Percentiles rank a stretch among this genome's conserved stretches.
phyloP scores from a whole-genome alignment of 2,113 vertebrate genomes.

The Ranitomeya imitator region DNA sequence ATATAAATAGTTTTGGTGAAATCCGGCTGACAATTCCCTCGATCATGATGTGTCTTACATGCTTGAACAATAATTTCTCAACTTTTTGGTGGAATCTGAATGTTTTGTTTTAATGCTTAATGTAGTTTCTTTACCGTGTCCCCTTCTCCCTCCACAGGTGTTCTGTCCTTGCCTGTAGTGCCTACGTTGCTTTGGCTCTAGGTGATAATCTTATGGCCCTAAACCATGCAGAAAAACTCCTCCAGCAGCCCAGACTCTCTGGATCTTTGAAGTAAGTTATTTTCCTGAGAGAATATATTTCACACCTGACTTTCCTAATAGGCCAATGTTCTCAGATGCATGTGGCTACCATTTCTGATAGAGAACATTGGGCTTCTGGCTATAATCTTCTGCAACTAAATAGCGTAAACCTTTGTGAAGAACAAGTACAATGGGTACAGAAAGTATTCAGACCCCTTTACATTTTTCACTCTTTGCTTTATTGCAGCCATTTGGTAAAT shows the following conservation, averaged over 20 bases:
- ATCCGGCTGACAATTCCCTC: too few relatives aligned
- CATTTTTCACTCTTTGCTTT: too few relatives aligned
- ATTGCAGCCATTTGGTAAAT: too few relatives aligned
- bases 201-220: constrained; percentile 97
- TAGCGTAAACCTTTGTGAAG: too few relatives aligned
- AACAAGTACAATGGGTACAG: too few relatives aligned
- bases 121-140: not conserved
- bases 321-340: not conserved
- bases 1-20: too few relatives aligned
- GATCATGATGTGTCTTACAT: too few relatives aligned
- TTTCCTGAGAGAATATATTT: not conserved
- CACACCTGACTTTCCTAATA: not conserved
- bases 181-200: constrained; percentile 91
- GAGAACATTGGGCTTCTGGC: too few relatives aligned
- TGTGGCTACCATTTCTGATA: too few relatives aligned
- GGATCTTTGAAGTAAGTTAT: constrained; percentile 93
- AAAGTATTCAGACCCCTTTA: too few relatives aligned
- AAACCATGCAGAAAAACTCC: constrained; percentile 92
- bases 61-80: too few relatives aligned
- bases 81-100: not conserved
- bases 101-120: not conserved
- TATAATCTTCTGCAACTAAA: too few relatives aligned
- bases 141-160: constrained; percentile 74
- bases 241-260: constrained; percentile 92
- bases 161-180: constrained; percentile 93